Conservation (phyloP, 1,140 invertebrate species). For the Lithobius niger region DNA sequence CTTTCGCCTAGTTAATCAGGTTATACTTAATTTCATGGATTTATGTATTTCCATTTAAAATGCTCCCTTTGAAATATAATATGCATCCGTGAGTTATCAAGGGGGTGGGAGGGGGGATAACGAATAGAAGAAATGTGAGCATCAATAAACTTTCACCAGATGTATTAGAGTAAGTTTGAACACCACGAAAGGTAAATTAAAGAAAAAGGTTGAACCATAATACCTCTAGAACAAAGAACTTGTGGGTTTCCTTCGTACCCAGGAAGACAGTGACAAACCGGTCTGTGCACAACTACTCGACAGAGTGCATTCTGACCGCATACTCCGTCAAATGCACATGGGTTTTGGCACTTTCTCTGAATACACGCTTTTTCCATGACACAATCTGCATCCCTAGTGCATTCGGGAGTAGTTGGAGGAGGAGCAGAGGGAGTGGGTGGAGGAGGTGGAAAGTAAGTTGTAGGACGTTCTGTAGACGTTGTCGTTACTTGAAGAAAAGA, state of each 20-base stretch:
- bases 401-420: conserved; percentile 40
- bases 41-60: no score
- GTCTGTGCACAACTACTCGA: conserved; percentile 56
- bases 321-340: conserved; percentile 18
- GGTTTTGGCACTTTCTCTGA: conserved; percentile 26
- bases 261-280: conserved; percentile 57
- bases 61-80: no score
- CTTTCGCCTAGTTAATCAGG: no score
- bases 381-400: conserved; percentile 22
- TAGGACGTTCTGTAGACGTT: conserved; percentile 47
- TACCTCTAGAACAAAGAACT: conserved; percentile 42
- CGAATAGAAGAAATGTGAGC: no score
- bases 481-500: no score
- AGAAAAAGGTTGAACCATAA: no score
- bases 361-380: conserved; percentile 26
- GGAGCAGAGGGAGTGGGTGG: conserved; percentile 64
- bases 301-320: conserved; percentile 70
- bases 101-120: no score
- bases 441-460: conserved; percentile 37
- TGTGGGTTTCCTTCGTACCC: conserved; percentile 71
- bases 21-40: no score
- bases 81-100: no score
- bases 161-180: no score
- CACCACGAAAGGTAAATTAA: no score
- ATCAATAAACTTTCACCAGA: no score